Evolutionary conservation across 2,888 invertebrate species (phyloP), one percentile per base, ranked within the genome.

Genomic region (Physocephala rufipes): DNA sequence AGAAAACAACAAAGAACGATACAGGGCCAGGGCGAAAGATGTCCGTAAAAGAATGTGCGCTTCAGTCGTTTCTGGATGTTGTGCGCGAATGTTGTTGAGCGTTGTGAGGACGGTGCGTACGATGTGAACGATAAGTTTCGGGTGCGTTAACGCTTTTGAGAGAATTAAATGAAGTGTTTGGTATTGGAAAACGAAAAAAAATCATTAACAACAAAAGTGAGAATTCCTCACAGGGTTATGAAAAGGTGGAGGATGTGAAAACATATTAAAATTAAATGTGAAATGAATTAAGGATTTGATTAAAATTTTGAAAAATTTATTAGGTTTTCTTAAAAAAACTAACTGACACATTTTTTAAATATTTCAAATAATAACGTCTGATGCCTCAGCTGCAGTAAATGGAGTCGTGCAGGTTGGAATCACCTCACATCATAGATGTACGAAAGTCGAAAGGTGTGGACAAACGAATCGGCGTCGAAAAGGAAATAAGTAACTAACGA

Each of bases 21-120:
- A 64, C 64, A 64, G 49, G 64, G 64, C 24, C 49, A 61, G 61
- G 24, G 47, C 24, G 12, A 43, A 21, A 36, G 12, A n/a, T 13
- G 16, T 13, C 21, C 36, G 49, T 45, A 58, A 30, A 58, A 61
- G 66, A 58, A 68, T 71, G 62, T 68, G 64, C 67, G 71, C 63
- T 4, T 74, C 77, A 76, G 77, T 76, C 73, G 71, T 71, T 74
- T 26, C 53, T 47, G 72, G 70, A 74, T 74, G 76, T 74, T 73
- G 73, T 72, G 74, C 67, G 71, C 67, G 73, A 74, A 69, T 67
- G 72, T 71, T 21, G 74, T 71, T 74, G 67, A 59, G n/a, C 55
- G 15, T 21, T 26, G 15, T 16, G n/a, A 1, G 3, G 13, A 53
- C 62, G 62, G 30, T 21, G 36, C 21, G 21, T 53, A 24, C n/a